phyloP scores from a whole-genome alignment of 2,113 vertebrate species.

The Verasper variegatus region DNA sequence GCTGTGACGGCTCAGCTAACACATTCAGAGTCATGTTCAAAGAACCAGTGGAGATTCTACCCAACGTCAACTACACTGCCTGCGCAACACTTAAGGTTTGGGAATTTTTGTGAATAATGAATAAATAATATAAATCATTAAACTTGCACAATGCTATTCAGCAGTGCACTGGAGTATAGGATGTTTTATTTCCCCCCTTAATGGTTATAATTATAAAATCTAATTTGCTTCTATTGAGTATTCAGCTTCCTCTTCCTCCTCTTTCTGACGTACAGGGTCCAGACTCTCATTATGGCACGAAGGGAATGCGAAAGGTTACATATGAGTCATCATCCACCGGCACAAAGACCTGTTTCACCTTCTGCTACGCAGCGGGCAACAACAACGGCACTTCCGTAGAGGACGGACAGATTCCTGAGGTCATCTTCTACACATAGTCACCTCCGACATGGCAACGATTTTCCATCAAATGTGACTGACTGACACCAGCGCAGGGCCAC shows the following conservation, averaged over 20 bases:
- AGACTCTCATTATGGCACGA: constrained; percentile 98
- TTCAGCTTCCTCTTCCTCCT: background rate
- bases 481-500: constrained; percentile 58
- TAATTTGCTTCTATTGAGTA: background rate
- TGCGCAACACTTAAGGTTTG: constrained; percentile 95
- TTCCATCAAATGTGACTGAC: constrained; percentile 72
- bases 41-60: constrained; percentile 95
- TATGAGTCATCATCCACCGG: constrained; percentile 93
- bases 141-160: background rate
- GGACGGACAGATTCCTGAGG: constrained; percentile 97
- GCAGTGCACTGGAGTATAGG: background rate
- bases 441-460: constrained; percentile 40
- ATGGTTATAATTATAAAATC: background rate
- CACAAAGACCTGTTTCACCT: constrained; percentile 96
- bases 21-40: constrained; percentile 99
- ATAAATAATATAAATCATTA: background rate
- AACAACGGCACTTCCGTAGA: constrained; percentile 98
- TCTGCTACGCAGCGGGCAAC: constrained; percentile 97
- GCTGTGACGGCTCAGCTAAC: constrained; percentile 94
- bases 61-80: constrained; percentile 96
- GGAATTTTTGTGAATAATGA: background rate
- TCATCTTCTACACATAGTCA: constrained; percentile 98
- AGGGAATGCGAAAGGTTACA: constrained; percentile 96
- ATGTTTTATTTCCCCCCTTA: background rate
- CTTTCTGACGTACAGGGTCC: constrained; percentile 83